A percentile compares a stretch with the other conserved stretches of the same genome.
Evolutionary conservation across 92 coral and sea anemone species (phyloP).

Genomic region (Palythoa grandis): DNA sequence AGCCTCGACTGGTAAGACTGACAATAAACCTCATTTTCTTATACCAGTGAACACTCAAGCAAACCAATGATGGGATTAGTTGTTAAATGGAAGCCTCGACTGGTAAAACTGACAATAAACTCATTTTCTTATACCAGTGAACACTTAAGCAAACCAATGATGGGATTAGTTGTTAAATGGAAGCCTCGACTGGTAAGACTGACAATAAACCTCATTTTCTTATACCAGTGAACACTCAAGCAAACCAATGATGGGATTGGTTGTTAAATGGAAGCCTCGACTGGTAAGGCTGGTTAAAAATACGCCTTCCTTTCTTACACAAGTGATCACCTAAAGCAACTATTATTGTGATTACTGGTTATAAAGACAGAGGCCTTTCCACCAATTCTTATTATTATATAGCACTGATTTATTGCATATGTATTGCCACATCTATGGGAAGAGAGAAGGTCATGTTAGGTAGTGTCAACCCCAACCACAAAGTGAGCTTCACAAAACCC

Average conservation of each 20-base stretch:
- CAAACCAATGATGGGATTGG: not conserved
- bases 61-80: not conserved
- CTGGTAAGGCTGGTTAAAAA: conserved; percentile 2
- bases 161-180: conserved; percentile 10
- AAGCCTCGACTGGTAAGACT: conserved; percentile 3
- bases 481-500: no score
- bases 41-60: conserved; percentile 7
- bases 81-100: not conserved
- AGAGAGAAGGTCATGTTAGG: no score
- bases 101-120: not conserved
- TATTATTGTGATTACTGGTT: not conserved
- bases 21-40: not conserved
- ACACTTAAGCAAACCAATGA: not conserved
- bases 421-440: no score
- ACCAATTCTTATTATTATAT: no score
- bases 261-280: conserved; percentile 11
- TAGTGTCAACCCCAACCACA: no score
- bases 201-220: conserved; percentile 12
- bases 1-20: conserved; percentile 1
- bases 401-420: no score
- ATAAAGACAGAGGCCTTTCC: no score
- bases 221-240: conserved; percentile 13
- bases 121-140: not conserved
- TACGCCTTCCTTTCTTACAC: conserved; percentile 21
- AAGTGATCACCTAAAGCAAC: conserved; percentile 11